Conservation (phyloP, 2,888 invertebrate genomes). For the Drepana falcataria region DNA sequence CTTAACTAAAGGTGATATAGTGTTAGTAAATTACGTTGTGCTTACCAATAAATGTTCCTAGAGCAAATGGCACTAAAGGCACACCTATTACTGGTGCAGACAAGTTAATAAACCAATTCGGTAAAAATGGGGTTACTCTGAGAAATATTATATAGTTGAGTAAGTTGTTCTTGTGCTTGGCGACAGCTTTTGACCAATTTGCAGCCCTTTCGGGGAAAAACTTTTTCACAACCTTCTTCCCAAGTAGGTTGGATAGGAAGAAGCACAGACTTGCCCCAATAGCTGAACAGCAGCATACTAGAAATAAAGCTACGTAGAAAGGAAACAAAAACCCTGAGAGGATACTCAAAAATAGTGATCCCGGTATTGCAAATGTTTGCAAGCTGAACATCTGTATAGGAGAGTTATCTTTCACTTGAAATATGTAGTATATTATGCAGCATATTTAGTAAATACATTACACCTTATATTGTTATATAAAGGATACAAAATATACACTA, state of each 20-base stretch:
- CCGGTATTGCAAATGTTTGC: conserved; percentile 99
- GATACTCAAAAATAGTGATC: conserved; percentile 98
- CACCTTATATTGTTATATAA: conserved; percentile 9
- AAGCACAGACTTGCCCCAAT: conserved; percentile 97
- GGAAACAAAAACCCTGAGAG: conserved; percentile 97
- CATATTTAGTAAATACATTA: neutral
- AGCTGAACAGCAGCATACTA: conserved; percentile 97
- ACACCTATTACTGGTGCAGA: conserved; percentile 98
- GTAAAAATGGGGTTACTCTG: conserved; percentile 97
- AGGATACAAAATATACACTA: conserved; percentile 99
- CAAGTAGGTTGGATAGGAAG: conserved; percentile 92
- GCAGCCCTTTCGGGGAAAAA: conserved; percentile 93
- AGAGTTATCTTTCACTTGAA: conserved; percentile 14
- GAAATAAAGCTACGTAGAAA: conserved; percentile 90
- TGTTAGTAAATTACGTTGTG: conserved; percentile 1
- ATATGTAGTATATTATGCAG: neutral
- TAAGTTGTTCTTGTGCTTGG: conserved; percentile 91
- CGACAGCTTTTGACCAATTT: conserved; percentile 91
- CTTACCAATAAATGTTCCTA: conserved; percentile 96
- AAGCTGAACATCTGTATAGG: conserved; percentile 81
- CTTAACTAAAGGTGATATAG: too few species aligned
- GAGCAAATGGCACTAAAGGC: conserved; percentile 92
- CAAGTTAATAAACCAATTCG: conserved; percentile 99
- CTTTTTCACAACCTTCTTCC: conserved; percentile 88
- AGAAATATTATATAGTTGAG: conserved; percentile 98